These are phyloP conservation scores for Echiichthys vipera DNA, from an alignment of 2,797 vertebrate genomes.

Conservation along the genomic window DNA sequence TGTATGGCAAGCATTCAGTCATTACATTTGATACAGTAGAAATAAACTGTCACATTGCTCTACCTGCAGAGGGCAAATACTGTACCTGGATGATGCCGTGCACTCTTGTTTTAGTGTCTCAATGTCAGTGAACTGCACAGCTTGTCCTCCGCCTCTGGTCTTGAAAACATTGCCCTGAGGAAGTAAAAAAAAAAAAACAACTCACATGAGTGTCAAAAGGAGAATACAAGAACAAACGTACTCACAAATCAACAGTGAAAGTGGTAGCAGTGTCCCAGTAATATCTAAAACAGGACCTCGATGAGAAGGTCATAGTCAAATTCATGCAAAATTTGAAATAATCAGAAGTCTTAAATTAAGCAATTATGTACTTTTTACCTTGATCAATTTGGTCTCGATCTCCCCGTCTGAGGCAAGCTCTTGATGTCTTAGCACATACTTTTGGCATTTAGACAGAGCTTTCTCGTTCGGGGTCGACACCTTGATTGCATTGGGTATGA, in stretches of 20 bases:
- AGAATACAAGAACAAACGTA: conserved; percentile 12
- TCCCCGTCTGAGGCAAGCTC: conserved; percentile 97
- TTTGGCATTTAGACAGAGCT: conserved; percentile 94
- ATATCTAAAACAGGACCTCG: not conserved
- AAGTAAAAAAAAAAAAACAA: not conserved
- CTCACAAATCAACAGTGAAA: not conserved
- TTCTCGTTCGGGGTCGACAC: conserved; percentile 92
- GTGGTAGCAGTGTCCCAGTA: not conserved
- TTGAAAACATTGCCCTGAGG: conserved; percentile 93
- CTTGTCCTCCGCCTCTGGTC: conserved; percentile 93
- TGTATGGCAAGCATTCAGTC: not conserved
- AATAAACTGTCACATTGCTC: not conserved
- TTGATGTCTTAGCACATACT: conserved; percentile 97
- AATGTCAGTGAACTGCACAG: conserved; percentile 96
- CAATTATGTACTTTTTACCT: conserved; percentile 85
- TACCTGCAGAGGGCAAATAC: not conserved
- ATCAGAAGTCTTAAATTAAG: conserved; percentile 20
- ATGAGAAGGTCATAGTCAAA: not conserved
- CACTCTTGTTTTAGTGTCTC: conserved; percentile 93
- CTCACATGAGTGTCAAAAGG: not conserved
- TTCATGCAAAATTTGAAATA: conserved; percentile 32
- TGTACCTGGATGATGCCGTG: conserved; percentile 80
- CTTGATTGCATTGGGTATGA: conserved; percentile 92
- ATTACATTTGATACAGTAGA: no score
- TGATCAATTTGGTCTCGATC: conserved; percentile 95